Percentiles rank a stretch among this genome's conserved stretches.
Evolutionary conservation across 2,113 vertebrate species (phyloP).

Genomic region (Oryzias curvinotus): DNA sequence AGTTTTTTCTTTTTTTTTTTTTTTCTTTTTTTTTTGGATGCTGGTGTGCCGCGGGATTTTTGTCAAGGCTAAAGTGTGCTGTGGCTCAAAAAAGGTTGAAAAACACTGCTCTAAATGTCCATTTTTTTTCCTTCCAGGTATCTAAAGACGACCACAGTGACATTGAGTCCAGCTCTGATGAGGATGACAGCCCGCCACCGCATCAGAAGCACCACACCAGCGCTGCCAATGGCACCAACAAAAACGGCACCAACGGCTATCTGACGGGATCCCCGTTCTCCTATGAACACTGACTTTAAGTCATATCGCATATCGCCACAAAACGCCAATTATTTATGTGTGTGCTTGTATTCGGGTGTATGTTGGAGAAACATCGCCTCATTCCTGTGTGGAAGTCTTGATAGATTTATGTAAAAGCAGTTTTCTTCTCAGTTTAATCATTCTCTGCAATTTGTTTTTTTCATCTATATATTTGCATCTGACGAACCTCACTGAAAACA

Average conservation of each 20-base stretch:
- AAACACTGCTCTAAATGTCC: not conserved
- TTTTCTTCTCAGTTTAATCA: constrained; percentile 53
- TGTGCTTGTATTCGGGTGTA: constrained; percentile 45
- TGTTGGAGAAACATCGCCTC: constrained; percentile 75
- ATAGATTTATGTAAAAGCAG: constrained; percentile 81
- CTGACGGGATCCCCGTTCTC: constrained; percentile 81
- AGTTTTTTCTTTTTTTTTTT: too few species aligned
- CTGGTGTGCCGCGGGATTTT: too few species aligned
- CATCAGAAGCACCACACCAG: constrained; percentile 81
- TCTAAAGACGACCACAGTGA: constrained; percentile 95
- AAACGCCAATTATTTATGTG: constrained; percentile 55
- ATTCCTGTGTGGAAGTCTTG: constrained; percentile 79
- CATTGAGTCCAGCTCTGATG: constrained; percentile 95
- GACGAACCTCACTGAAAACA: constrained; percentile 57
- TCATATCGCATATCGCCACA: constrained; percentile 50
- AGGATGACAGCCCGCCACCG: constrained; percentile 83
- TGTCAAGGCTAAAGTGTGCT: too few species aligned
- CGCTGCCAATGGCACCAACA: constrained; percentile 88
- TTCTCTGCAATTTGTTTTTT: constrained; percentile 43
- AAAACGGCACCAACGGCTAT: constrained; percentile 90
- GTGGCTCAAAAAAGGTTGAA: too few species aligned
- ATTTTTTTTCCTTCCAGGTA: constrained; percentile 76
- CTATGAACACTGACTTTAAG: constrained; percentile 84
- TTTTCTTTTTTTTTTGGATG: too few species aligned
- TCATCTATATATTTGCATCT: constrained; percentile 62